Percentiles rank a stretch among this genome's conserved stretches.
Evolutionary conservation across 2,888 invertebrate genomes (phyloP).

Genomic region (Steinernema hermaphroditum): DNA sequence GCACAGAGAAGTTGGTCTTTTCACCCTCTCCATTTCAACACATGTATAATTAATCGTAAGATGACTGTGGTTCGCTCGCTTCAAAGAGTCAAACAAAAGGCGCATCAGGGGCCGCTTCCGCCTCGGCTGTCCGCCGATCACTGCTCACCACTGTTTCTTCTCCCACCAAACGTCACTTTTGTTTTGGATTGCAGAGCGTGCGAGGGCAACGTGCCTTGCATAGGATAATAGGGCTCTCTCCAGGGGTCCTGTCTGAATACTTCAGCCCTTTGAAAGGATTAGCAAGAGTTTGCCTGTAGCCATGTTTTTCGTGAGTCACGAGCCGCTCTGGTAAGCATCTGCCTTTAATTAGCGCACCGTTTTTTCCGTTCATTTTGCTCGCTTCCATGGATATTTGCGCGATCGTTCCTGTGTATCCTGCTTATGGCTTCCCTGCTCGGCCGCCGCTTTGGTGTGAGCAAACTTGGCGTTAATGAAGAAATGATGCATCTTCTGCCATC

Average conservation of each 20-base stretch:
- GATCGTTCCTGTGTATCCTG: neutral
- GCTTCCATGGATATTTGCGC: neutral
- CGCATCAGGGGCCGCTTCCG: neutral
- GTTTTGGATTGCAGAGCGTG: neutral
- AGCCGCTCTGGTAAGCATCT: neutral
- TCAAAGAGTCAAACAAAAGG: neutral
- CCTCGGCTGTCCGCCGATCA: neutral
- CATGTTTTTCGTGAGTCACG: neutral
- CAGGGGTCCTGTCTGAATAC: too few relatives aligned
- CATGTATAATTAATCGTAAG: neutral
- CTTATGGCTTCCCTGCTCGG: neutral
- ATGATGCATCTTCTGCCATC: constrained; percentile 11
- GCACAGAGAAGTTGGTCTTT: too few relatives aligned
- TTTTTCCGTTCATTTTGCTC: neutral
- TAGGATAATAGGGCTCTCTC: neutral
- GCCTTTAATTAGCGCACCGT: neutral
- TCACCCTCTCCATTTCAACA: neutral
- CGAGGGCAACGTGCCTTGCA: neutral
- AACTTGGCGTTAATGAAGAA: constrained; percentile 23
- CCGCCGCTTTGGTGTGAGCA: neutral
- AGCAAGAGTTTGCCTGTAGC: neutral
- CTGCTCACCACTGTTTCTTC: neutral
- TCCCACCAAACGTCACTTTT: too few relatives aligned
- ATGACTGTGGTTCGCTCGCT: neutral
- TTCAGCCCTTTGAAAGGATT: too few relatives aligned